Evolutionary conservation across 1,140 invertebrate species (phyloP), one percentile per base, ranked within the genome.

Genomic region (Apocrypta bakeri): DNA sequence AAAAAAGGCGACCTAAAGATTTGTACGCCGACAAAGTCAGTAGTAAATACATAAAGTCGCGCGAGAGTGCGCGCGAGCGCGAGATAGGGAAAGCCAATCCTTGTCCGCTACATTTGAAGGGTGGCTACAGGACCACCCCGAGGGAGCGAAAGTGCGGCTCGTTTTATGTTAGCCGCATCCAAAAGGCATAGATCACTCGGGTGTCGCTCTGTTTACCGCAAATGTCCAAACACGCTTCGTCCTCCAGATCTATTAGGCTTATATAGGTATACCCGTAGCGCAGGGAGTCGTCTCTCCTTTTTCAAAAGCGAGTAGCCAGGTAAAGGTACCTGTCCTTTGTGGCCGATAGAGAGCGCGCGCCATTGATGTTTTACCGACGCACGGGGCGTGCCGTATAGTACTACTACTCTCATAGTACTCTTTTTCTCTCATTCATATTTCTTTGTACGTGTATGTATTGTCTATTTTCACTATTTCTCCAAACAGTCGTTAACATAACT

Each of bases 151-250:
- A 27, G 76, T 76, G 82, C 90, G 90, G 90, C 84, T 61, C 88
- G 89, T 91, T 92, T 91, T 87, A 91, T 92, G 88, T 85, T 77
- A 71, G 29, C 37, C 33, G 69, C 84, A 84, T 33, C 40, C 29
- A 76, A 48, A 82, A 83, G 79, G 84, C 88, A 90, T 92, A 90
- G 87, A 91, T 91, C 91, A 92, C 88, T 21, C 85, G 86, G 88
- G 88, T 91, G 90, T 92, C 90, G 89, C 87, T 90, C 85, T 91
- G 91, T 92, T 92, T 92, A 92, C 91, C 91, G 77, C 91, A 92
- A 91, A 91, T 89, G 90, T 91, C 90, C 89, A 92, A 91, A 91
- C 90, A 92, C 85, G 86, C 48, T 9, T 17, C 84, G 84, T 83
- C 84, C 87, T 89, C 87, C 80, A 68, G 87, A 87, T 91, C 90